A percentile compares a stretch with the other conserved stretches of the same genome.
These are phyloP conservation scores for Pipra filicauda DNA, from an alignment of 2,113 vertebrate genomes.

Conservation along the genomic window DNA sequence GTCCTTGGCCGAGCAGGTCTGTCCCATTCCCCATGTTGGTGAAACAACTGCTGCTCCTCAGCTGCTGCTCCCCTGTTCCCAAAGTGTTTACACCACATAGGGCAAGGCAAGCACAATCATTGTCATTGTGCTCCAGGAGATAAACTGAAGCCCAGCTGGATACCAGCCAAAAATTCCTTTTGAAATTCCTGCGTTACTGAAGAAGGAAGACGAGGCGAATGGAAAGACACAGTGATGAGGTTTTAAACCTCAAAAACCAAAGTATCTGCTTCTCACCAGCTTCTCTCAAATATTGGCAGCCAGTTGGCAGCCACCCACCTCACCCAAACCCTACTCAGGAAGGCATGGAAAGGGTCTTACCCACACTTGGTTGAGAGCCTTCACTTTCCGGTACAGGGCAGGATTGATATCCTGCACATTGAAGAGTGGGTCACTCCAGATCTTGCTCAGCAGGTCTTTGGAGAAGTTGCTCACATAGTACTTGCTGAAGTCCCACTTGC, in stretches of 20 bases:
- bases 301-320: not conserved
- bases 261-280: not conserved
- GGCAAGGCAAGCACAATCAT: not conserved
- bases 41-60: not conserved
- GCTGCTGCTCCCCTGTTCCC: not conserved
- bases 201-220: not conserved
- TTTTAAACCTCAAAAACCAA: not conserved
- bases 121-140: rapidly evolving
- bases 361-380: slow-evolving; percentile 87
- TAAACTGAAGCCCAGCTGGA: not conserved
- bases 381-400: slow-evolving; percentile 89
- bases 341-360: slow-evolving; percentile 65
- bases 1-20: not conserved
- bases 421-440: slow-evolving; percentile 93
- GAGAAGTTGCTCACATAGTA: slow-evolving; percentile 97
- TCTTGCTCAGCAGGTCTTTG: slow-evolving; percentile 92
- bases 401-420: slow-evolving; percentile 92
- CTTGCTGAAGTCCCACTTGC: slow-evolving; percentile 97
- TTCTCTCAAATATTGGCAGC: rapidly evolving
- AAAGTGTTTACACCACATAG: not conserved
- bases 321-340: not conserved
- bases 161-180: not conserved
- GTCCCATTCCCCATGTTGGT: not conserved
- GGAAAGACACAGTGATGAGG: not conserved
- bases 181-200: not conserved